Evolutionary conservation across 2,113 vertebrate species (phyloP).

Genomic region (Colaptes auratus): DNA sequence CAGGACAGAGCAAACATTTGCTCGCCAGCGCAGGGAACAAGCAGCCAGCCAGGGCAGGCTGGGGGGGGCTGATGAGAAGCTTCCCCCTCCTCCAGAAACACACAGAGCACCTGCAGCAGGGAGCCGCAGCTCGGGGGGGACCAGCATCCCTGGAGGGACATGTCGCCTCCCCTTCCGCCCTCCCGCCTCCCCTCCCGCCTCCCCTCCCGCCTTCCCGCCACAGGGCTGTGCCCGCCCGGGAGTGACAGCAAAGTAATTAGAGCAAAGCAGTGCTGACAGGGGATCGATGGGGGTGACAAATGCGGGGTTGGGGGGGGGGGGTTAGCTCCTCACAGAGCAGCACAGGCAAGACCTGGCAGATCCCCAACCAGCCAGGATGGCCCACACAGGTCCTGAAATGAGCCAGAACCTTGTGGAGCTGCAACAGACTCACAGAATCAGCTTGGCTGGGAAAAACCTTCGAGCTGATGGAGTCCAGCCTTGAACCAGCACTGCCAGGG

Average conservation of each 20-base stretch:
- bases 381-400: neutral
- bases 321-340: neutral
- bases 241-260: neutral
- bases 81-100: neutral
- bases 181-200: too few relatives aligned
- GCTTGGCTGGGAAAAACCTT: neutral
- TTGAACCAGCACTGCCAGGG: neutral
- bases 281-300: slow-evolving; percentile 11
- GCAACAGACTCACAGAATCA: neutral
- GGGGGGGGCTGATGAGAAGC: neutral
- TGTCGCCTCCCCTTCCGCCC: too few relatives aligned
- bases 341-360: neutral
- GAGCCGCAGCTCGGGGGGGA: neutral
- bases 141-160: neutral
- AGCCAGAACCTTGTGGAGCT: neutral
- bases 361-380: neutral
- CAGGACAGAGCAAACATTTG: neutral
- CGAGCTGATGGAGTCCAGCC: neutral
- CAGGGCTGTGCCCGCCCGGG: neutral
- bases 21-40: fast-evolving
- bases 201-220: neutral
- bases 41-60: fast-evolving
- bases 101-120: neutral
- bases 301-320: neutral
- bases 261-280: neutral